These are phyloP conservation scores for Crotalus helleri DNA, from an alignment of 2,113 vertebrate species.

Conservation along the genomic window DNA sequence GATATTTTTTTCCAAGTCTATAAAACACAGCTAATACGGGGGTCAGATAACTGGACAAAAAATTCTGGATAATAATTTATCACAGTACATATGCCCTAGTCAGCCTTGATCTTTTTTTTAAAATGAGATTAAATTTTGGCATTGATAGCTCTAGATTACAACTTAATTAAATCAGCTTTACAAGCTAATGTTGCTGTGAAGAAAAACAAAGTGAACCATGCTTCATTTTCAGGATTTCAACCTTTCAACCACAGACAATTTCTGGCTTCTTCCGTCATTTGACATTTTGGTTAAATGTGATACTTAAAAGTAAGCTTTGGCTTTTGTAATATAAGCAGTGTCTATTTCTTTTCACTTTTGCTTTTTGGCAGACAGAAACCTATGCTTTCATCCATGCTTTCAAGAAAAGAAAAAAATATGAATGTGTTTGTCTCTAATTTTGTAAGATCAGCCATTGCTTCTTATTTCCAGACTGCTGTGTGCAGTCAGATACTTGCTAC, in stretches of 20 bases:
- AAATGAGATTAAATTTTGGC: constrained; percentile 15
- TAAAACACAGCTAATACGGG: neutral
- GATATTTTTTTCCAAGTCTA: neutral
- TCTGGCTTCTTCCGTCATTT: neutral
- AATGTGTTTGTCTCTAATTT: neutral
- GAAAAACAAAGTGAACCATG: neutral
- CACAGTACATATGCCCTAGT: constrained; percentile 9
- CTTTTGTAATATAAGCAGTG: neutral
- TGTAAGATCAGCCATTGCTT: neutral
- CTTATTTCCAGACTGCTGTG: neutral
- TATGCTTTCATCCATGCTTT: neutral
- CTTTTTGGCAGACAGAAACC: neutral
- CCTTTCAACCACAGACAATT: neutral
- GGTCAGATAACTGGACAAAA: neutral
- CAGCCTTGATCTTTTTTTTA: constrained; percentile 3
- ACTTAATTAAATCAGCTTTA: constrained; percentile 19
- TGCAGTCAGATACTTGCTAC: neutral
- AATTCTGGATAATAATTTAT: neutral
- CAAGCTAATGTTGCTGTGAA: neutral
- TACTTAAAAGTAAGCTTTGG: neutral
- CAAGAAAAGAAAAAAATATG: neutral
- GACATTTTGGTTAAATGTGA: neutral
- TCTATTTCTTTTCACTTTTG: neutral
- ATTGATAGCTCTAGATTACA: neutral
- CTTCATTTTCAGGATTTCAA: neutral